A percentile compares a stretch with the other conserved stretches of the same genome.
phyloP scores from a whole-genome alignment of 1,140 invertebrate genomes.

The Solenopsis fugax region DNA sequence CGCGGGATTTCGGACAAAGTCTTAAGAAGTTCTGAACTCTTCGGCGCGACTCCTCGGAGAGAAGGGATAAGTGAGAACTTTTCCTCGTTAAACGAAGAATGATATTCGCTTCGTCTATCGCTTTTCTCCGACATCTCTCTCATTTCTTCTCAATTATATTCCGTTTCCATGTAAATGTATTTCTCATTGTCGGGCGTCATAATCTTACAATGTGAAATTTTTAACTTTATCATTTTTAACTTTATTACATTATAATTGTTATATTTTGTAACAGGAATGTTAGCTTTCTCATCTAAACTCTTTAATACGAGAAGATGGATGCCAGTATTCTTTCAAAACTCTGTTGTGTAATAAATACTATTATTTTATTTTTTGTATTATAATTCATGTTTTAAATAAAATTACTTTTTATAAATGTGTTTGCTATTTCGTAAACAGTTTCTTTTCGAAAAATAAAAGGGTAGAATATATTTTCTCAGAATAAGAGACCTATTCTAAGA shows the following conservation, averaged over 20 bases:
- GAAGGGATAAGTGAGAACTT: slow-evolving; percentile 57
- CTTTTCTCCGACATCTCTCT: slow-evolving; percentile 29
- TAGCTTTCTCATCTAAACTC: not conserved
- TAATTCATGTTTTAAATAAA: not conserved
- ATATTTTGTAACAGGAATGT: not conserved
- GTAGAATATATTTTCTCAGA: slow-evolving; percentile 16
- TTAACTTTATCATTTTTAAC: not conserved
- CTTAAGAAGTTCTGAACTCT: slow-evolving; percentile 42
- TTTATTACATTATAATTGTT: slow-evolving; percentile 2
- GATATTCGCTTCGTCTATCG: slow-evolving; percentile 18
- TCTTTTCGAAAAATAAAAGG: not conserved
- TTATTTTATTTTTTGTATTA: not conserved
- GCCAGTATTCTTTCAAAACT: too few relatives aligned
- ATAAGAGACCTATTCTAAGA: slow-evolving; percentile 2
- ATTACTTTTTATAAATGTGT: not conserved
- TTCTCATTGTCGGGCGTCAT: not conserved
- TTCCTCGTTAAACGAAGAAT: slow-evolving; percentile 48
- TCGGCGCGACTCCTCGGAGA: not conserved
- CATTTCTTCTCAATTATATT: slow-evolving; percentile 35
- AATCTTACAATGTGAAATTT: not conserved
- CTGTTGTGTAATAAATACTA: not conserved
- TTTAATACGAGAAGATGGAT: not conserved
- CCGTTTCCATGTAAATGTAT: slow-evolving; percentile 19
- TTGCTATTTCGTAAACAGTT: not conserved
- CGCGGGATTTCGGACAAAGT: slow-evolving; percentile 47